Evolutionary conservation across 2,888 invertebrate genomes (phyloP).

Genomic region (Ophion slaviceki): DNA sequence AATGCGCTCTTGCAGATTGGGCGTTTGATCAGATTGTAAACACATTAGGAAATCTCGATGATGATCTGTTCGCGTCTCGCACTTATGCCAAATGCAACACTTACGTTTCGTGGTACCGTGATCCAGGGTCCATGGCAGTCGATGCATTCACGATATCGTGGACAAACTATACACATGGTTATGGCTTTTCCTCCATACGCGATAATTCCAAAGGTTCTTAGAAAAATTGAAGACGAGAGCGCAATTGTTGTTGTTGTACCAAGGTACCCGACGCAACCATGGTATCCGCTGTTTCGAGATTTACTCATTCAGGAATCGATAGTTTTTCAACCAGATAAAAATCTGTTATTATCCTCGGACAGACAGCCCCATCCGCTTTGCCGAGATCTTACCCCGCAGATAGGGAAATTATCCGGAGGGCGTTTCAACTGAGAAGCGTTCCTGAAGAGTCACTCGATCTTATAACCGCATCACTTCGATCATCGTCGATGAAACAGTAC

Average conservation of each 20-base stretch:
- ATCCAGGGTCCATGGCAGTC: slow-evolving; percentile 32
- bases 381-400: slow-evolving; percentile 43
- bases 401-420: slow-evolving; percentile 31
- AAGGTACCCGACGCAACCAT: too few species aligned
- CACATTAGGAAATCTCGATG: slow-evolving; percentile 53
- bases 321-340: too few species aligned
- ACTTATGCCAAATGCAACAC: background rate
- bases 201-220: background rate
- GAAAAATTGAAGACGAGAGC: background rate
- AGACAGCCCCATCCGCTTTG: slow-evolving; percentile 3
- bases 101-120: slow-evolving; percentile 35
- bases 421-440: slow-evolving; percentile 6
- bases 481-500: slow-evolving; percentile 41
- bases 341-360: too few species aligned
- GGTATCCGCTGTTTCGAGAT: too few species aligned
- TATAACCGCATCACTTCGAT: slow-evolving; percentile 13
- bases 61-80: slow-evolving; percentile 65
- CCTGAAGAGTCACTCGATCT: slow-evolving; percentile 27
- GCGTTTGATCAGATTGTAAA: slow-evolving; percentile 4
- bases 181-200: slow-evolving; percentile 58
- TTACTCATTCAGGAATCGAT: too few species aligned
- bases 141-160: slow-evolving; percentile 67
- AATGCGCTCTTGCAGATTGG: background rate
- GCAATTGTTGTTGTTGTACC: too few species aligned
- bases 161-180: slow-evolving; percentile 34